Conservation (phyloP, 2,888 invertebrate genomes). For the Dusona sp. region DNA sequence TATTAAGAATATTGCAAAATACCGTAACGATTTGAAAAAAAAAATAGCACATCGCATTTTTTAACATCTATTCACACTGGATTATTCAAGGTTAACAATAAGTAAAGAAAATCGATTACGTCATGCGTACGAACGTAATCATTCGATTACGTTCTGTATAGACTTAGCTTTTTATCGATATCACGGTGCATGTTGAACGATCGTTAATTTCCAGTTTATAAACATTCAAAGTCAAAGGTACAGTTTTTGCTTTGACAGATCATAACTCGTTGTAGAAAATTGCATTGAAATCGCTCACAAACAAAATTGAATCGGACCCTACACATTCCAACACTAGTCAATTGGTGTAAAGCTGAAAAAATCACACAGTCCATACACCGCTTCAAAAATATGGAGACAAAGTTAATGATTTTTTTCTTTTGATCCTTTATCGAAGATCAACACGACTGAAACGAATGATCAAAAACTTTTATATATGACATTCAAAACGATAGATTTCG, state of each 20-base stretch:
- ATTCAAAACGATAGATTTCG: not conserved
- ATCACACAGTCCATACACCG: not conserved
- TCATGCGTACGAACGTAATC: too few species aligned
- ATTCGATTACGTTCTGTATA: not conserved
- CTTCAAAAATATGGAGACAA: not conserved
- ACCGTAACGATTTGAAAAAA: too few species aligned
- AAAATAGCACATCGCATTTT: not conserved
- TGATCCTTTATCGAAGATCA: not conserved
- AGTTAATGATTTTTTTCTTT: not conserved
- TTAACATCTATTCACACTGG: not conserved
- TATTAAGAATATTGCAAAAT: too few species aligned
- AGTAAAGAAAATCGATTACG: not conserved
- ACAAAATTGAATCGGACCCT: not conserved
- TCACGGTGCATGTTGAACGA: not conserved
- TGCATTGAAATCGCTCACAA: not conserved
- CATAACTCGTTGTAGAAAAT: slow-evolving; percentile 1
- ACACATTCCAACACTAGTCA: not conserved
- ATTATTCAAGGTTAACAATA: not conserved
- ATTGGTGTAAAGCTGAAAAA: not conserved
- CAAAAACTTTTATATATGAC: not conserved
- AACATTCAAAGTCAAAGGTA: not conserved
- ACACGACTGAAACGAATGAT: not conserved
- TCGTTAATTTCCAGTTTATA: not conserved
- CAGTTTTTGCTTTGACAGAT: not conserved
- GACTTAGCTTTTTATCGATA: not conserved